These are phyloP conservation scores for Coregonus sp. DNA, from an alignment of 2,797 vertebrate species.

Conservation along the genomic window DNA sequence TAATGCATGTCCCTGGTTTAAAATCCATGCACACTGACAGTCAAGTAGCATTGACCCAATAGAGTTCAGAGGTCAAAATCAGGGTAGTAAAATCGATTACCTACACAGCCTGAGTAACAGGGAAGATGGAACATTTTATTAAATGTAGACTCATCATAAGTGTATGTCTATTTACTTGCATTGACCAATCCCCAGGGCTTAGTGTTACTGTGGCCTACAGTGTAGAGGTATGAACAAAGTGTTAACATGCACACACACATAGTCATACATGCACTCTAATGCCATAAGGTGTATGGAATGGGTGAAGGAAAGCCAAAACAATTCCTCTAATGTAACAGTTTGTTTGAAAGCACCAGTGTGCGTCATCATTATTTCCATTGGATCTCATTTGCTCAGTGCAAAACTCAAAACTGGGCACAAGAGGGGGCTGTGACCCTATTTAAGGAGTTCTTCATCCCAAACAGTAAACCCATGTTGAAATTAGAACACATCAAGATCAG, in stretches of 20 bases:
- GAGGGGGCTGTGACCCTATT: conserved; percentile 42
- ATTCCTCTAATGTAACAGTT: not conserved
- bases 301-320: not conserved
- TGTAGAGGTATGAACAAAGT: not conserved
- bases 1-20: not conserved
- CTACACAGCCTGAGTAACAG: not conserved
- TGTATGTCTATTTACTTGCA: not conserved
- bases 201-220: not conserved
- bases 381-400: conserved; percentile 59
- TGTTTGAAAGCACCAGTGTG: conserved; percentile 16
- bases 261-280: conserved; percentile 9
- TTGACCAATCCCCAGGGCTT: not conserved
- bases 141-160: not conserved
- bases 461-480: not conserved
- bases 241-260: not conserved
- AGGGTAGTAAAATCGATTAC: conserved; percentile 17
- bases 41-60: not conserved
- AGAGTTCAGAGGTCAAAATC: not conserved
- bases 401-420: conserved; percentile 43
- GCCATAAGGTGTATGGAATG: not conserved
- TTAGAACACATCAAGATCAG: not conserved
- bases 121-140: not conserved
- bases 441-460: conserved; percentile 23
- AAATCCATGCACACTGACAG: conserved; percentile 2
- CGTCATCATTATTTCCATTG: conserved; percentile 18